phyloP scores from a whole-genome alignment of 2,797 vertebrate species.

The Delichon dasypus region DNA sequence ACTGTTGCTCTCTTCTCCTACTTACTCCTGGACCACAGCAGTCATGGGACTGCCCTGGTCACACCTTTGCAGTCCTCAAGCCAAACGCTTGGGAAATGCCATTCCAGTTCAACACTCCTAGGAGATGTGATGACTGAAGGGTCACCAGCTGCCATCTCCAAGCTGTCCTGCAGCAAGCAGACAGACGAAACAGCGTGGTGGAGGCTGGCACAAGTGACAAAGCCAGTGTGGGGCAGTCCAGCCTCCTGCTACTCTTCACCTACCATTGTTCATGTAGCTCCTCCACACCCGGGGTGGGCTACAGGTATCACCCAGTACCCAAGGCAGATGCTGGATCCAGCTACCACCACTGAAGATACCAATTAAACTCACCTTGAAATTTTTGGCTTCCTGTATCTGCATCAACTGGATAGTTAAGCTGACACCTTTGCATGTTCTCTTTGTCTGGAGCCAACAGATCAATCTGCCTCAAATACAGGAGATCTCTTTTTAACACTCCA shows the following conservation, averaged over 20 bases:
- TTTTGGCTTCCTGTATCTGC: neutral
- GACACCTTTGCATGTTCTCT: neutral
- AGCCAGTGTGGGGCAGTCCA: fast-evolving
- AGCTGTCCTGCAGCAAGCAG: neutral
- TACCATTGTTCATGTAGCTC: neutral
- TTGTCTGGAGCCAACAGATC: conserved; percentile 48
- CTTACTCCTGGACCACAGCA: neutral
- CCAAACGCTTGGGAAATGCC: neutral
- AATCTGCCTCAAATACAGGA: conserved; percentile 37
- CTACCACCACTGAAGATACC: neutral
- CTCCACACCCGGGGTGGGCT: fast-evolving
- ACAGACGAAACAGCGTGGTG: fast-evolving
- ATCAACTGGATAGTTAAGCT: neutral
- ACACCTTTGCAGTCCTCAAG: neutral
- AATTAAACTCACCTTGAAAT: conserved; percentile 8
- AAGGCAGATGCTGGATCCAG: neutral
- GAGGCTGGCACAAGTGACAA: neutral
- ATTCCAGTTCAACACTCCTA: neutral
- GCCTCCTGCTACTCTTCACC: neutral
- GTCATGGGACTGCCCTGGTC: neutral
- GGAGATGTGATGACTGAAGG: neutral
- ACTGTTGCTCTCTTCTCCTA: neutral
- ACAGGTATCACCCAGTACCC: neutral
- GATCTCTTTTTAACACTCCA: conserved; percentile 46
- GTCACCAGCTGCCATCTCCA: neutral